Base-by-base conservation (phyloP, 2,113 vertebrate genomes). In the Eolophus roseicapilla region DNA sequence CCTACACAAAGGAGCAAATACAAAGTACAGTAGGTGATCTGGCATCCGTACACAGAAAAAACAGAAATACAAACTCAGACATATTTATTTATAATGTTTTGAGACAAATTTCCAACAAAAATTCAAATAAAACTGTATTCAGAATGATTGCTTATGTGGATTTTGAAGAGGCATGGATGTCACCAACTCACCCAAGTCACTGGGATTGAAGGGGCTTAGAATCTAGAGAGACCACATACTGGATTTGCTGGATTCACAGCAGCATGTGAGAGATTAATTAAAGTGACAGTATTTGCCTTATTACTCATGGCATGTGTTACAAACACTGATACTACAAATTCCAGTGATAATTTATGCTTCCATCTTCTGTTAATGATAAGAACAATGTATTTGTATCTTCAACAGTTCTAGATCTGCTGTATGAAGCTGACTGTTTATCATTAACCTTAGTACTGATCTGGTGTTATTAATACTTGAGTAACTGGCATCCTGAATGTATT, bases 401-500 rank as follows among this genome's bases (percentile, higher is more conserved):
- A 90, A 78, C 64, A 6, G 41, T 95, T 84, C 91, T 96, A 11
- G 86, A 92, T 57, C 86, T 87, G 92, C 80, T 95, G 62, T 92
- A 63, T 41, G 82, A 89, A 92, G 82, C 75, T 96, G 10, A 70
- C 77, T 94, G 96, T 94, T 80, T 81, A 86, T 62, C 60, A 55
- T 90, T 83, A 91, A 79, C 85, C 71, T 65, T 70, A 86, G 75
- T 59, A 87, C 90, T 43, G 79, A 90, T 74, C 90, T 92, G 86
- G 41, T 85, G 67, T 50, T 93, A 79, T 91, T 95, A 92, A 96
- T 87, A 95, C 82, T 88, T 76, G 90, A 95, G 87, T 94, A 62
- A 71, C 84, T 74, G 92, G 94, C 95, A 84, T 97, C 91, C 86
- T 96, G 96, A 98, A 98, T 97, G 97, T 98, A 97, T 96, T 81